Base-by-base conservation (phyloP, 2,797 vertebrate species). In the Ctenopoma kingsleyae region DNA sequence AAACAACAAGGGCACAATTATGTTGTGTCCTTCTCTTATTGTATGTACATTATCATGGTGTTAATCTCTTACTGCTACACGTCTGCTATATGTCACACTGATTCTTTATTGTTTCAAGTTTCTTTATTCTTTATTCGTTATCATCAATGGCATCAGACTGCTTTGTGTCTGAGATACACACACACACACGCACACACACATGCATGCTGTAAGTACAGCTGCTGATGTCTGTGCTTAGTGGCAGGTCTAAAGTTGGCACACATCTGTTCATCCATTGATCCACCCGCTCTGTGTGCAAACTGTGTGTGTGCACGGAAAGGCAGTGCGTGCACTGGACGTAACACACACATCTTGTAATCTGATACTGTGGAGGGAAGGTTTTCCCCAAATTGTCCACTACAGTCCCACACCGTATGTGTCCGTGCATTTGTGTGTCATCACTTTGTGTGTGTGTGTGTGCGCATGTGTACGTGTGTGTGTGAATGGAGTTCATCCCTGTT, bases 191-290 rank as follows among this genome's bases (percentile, higher is more conserved):
- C 65, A 46, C 11, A 12, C 15, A 49, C 49, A 67, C 56, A 63
- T 44, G 35, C 32, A 51, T 0, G 6, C 56, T 67, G 57, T 63
- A 56, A 84, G 67, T 67, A 58, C 67, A 67, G 73, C 70, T 68
- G 71, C 72, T 72, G 76, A 69, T 76, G 73, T 75, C 46, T 62
- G 68, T 2, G 67, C 80, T 79, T 70, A 73, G 72, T 61, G 63
- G 67, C 67, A 38, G 81, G 75, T 78, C 67, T 68, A 32, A 55
- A 77, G 83, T 84, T 88, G 91, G 60, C 82, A 87, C 88, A 86
- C 92, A 89, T 86, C 87, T 88, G 70, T 92, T 93, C 92, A 87
- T 71, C 81, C 90, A 96, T 95, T 94, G 95, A 97, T 96, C 91
- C 66, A 65, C 47, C 32, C 1, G 57, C 67, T 70, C 46, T 47